These are phyloP conservation scores for Cinclus cinclus DNA, from an alignment of 2,113 vertebrate genomes.

Conservation along the genomic window DNA sequence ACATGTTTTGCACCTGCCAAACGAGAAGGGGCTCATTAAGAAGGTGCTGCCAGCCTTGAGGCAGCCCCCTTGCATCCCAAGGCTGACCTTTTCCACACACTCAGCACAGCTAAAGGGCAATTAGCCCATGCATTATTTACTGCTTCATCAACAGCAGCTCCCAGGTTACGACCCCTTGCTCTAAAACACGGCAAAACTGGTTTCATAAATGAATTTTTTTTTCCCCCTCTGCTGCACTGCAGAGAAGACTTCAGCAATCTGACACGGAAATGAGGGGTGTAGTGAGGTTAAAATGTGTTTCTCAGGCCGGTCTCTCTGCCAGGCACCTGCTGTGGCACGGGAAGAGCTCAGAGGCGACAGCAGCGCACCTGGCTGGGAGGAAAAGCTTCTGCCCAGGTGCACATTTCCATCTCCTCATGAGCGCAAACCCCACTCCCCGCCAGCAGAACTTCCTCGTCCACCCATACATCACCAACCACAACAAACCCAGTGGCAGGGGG, in stretches of 20 bases:
- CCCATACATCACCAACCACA: background rate
- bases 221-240: background rate
- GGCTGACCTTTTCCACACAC: background rate
- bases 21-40: background rate
- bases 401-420: background rate
- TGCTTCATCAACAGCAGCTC: background rate
- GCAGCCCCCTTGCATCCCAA: background rate
- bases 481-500: background rate
- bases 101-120: background rate
- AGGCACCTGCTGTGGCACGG: background rate
- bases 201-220: background rate
- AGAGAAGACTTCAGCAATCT: background rate
- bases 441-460: background rate
- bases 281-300: background rate
- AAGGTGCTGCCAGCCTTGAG: background rate
- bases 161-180: background rate
- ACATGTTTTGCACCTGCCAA: constrained; percentile 97
- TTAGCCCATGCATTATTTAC: constrained; percentile 10
- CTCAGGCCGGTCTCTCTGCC: background rate
- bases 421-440: background rate
- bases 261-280: background rate
- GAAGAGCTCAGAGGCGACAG: background rate
- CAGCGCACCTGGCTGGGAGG: background rate
- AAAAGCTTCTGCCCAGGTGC: background rate
- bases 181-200: background rate